phyloP scores from a whole-genome alignment of 2,888 invertebrate species.

The Amiota communis region DNA sequence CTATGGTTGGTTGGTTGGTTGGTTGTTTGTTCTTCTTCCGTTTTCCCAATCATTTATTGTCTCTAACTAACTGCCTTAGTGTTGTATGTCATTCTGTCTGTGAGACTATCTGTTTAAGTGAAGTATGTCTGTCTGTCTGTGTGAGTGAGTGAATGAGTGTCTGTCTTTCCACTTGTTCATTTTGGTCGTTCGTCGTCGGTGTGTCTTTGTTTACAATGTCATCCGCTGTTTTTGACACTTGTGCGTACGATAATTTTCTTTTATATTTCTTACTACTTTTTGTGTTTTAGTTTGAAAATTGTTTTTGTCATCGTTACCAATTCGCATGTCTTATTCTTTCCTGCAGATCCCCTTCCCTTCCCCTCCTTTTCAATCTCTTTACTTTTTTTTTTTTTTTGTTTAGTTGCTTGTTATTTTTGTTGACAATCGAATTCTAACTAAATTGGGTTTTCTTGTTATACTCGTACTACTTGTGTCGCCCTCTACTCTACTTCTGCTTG shows the following conservation, averaged over 20 bases:
- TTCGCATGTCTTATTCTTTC: not conserved
- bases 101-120: slow-evolving; percentile 16
- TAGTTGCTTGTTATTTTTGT: slow-evolving; percentile 53
- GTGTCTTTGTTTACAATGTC: not conserved
- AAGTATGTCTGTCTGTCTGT: slow-evolving; percentile 29
- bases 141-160: not conserved
- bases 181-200: not conserved
- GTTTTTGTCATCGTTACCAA: not conserved
- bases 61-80: not conserved
- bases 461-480: slow-evolving; percentile 29
- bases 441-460: slow-evolving; percentile 58
- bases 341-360: not conserved
- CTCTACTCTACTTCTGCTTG: slow-evolving; percentile 23
- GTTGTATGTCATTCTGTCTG: slow-evolving; percentile 32
- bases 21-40: too few relatives aligned
- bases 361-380: not conserved
- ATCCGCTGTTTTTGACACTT: slow-evolving; percentile 17
- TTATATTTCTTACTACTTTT: slow-evolving; percentile 7
- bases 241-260: not conserved
- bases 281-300: not conserved
- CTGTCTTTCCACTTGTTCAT: slow-evolving; percentile 14
- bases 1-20: too few relatives aligned
- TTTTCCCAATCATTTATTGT: too few relatives aligned
- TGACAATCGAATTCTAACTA: slow-evolving; percentile 63
- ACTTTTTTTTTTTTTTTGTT: slow-evolving; percentile 30